phyloP scores from a whole-genome alignment of 2,888 invertebrate genomes.

The Actias luna region DNA sequence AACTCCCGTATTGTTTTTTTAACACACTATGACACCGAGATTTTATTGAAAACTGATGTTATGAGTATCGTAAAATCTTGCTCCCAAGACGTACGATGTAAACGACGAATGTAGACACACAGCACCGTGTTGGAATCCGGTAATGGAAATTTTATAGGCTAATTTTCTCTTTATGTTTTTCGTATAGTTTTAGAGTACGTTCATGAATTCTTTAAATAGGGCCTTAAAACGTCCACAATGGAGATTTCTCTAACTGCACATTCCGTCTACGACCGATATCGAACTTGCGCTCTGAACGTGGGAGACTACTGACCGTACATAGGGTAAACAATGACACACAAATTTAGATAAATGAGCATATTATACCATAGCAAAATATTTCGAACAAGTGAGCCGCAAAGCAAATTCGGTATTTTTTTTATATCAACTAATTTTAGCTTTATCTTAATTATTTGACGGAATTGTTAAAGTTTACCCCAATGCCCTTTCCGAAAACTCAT shows the following conservation, averaged over 20 bases:
- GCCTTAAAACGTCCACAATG: neutral
- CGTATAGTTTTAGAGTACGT: slow-evolving; percentile 20
- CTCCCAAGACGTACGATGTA: slow-evolving; percentile 54
- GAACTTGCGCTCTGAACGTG: neutral
- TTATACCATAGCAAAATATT: neutral
- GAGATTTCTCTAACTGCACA: neutral
- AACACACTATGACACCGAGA: slow-evolving; percentile 47
- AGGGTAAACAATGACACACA: neutral
- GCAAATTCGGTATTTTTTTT: slow-evolving; percentile 15
- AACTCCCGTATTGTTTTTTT: slow-evolving; percentile 56
- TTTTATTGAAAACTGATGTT: slow-evolving; percentile 67
- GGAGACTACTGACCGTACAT: neutral
- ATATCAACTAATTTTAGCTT: slow-evolving; percentile 27
- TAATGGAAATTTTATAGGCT: slow-evolving; percentile 60
- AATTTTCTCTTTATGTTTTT: slow-evolving; percentile 49
- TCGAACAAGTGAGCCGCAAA: neutral
- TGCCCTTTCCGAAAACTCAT: slow-evolving; percentile 52
- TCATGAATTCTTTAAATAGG: neutral
- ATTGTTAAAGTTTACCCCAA: slow-evolving; percentile 46
- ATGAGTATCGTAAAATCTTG: slow-evolving; percentile 60
- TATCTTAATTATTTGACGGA: slow-evolving; percentile 40
- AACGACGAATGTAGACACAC: slow-evolving; percentile 39
- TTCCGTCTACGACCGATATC: neutral
- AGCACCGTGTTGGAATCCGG: slow-evolving; percentile 43
- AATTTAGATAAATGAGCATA: neutral